Evolutionary conservation across 2,888 invertebrate genomes (phyloP), one percentile per base, ranked within the genome.

Genomic region (Aporophyla lueneburgensis): DNA sequence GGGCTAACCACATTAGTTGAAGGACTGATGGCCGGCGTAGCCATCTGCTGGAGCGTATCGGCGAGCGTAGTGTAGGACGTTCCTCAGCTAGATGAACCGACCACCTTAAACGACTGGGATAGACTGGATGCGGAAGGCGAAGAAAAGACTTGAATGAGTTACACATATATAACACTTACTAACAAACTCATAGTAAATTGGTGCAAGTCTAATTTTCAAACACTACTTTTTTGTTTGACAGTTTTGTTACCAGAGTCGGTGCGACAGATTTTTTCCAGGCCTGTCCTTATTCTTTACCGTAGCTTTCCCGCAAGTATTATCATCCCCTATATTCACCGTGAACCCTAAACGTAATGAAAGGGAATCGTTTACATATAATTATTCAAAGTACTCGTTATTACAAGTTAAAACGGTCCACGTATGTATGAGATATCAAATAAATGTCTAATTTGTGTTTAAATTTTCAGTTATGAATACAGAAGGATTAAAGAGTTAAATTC

Each of bases 341-440:
- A 79, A 73, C 79, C 76, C 84, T 77, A 87, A 86, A 80, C 76
- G 81, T 88, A 88, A 89, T 87, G 80, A 82, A 86, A 86, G 85
- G 73, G 88, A 89, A 91, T 89, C 89, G 89, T 90, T 92, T 90
- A 90, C 92, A 91, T 92, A 88, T 88, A 91, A 92, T 92, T 92
- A 92, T 89, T 90, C 83, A 87, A 87, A 91, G 86, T 86, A 85
- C 84, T 89, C 82, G 85, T 89, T 89, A 87, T 87, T 87, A 86
- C 83, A 88, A 86, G 73, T 81, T 85, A 76, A 84, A 87, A 76
- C 43, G 80, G 73, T 71, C 78, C 72, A 53, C 76, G 76, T 87
- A 80, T 86, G 81, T 82, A 80, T 87, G 74, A 80, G 80, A 83
- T 86, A 84, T 84, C 76, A 80, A 85, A 87, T 87, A 83, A 88